Evolutionary conservation across 2,113 vertebrate species (phyloP), one percentile per base, ranked within the genome.

Genomic region (Formicarius rufipectus): DNA sequence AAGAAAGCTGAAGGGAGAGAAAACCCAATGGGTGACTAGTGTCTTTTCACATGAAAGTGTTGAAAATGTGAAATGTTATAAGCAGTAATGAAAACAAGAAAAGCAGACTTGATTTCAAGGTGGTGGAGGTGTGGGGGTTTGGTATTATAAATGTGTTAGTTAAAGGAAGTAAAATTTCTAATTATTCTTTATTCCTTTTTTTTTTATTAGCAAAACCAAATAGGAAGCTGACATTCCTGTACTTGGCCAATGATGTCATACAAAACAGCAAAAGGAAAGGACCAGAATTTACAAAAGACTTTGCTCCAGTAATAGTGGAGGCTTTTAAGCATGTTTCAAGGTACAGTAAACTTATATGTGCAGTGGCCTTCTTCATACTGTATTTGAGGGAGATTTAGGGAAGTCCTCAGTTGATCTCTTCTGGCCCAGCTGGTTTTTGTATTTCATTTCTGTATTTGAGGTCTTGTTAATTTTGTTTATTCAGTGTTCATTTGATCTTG

Each of bases 261-360:
- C 99, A 99, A 97, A 99, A 99, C 98, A 99, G 99, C 98, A 99
- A 99, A 97, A 98, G 98, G 71, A 99, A 99, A 98, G 99, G 99
- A 86, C 99, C 99, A 21, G 99, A 99, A 91, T 99, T 99, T 97
- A 99, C 99, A 7, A 99, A 99, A 97, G 99, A 99, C 97, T 99
- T 99, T 97, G 99, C 99, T 50, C 99, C 99, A 20, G 97, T 99
- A 95, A 99, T 99, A 93, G 98, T 99, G 60, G 99, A 99, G 75
- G 99, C 99, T 82, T 99, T 99, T 97, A 99, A 99, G 93, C 99
- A 99, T 71, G 99, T 99, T 64, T 98, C 98, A 97, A 99, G 99
- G 99, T 99, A 98, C 93, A 97, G 47, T 88, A 64, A 69, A 84
- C 20, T 93, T 58, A 31, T 30, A 3, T 0, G 3, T 81, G 47